These are phyloP conservation scores for Microcebus lehilahytsara DNA, from an alignment of 2,113 vertebrate species.

Conservation along the genomic window DNA sequence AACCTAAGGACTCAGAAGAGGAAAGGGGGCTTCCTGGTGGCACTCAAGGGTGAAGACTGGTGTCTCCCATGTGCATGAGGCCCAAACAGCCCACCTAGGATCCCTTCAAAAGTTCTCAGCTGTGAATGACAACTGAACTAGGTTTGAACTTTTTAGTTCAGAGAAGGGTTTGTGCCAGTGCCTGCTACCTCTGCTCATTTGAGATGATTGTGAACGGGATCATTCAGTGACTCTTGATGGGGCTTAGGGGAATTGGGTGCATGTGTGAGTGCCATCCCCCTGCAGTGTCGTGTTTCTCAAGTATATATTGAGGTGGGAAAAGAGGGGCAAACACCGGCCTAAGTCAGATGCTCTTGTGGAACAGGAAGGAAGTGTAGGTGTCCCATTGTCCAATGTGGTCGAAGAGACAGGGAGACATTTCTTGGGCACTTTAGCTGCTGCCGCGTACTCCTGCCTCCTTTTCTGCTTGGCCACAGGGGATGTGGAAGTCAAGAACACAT, in stretches of 20 bases:
- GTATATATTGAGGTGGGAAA: not conserved
- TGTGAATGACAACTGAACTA: not conserved
- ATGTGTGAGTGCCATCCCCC: not conserved
- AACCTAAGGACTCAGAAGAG: conserved; percentile 1
- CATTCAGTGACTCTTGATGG: not conserved
- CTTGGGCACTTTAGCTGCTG: not conserved
- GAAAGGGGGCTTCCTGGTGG: not conserved
- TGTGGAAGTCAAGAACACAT: not conserved
- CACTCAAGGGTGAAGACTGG: not conserved
- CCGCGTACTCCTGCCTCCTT: not conserved
- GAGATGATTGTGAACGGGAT: not conserved
- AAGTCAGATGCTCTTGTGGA: not conserved
- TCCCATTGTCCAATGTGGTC: not conserved
- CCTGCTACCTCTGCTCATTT: not conserved
- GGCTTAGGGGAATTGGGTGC: not conserved
- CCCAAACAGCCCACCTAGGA: not conserved
- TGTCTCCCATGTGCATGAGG: not conserved
- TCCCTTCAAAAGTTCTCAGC: not conserved
- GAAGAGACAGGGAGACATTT: not conserved
- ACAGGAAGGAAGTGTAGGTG: not conserved
- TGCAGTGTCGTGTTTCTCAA: not conserved
- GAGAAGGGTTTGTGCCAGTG: not conserved
- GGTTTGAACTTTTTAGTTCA: conserved; percentile 2
- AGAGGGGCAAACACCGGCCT: not conserved
- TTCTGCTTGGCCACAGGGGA: not conserved